phyloP scores from a whole-genome alignment of 2,888 invertebrate genomes.

The Dynastes hyllus region DNA sequence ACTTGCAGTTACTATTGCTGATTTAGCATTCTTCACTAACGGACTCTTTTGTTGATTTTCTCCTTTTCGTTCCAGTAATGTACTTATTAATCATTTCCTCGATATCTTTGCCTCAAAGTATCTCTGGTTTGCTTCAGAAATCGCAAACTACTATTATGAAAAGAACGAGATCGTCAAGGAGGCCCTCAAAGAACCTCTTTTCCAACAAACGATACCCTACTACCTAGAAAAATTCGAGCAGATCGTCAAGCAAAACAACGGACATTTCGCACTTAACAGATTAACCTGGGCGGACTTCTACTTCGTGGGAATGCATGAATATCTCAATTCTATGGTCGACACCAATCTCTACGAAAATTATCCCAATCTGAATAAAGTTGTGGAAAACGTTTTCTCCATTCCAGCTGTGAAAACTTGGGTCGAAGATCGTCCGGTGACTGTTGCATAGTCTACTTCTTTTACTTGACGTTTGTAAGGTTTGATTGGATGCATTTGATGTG shows the following conservation, averaged over 20 bases:
- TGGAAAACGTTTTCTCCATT: slow-evolving; percentile 73
- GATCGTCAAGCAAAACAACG: slow-evolving; percentile 75
- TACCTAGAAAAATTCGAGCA: slow-evolving; percentile 75
- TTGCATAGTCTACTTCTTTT: neutral
- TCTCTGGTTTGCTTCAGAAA: neutral
- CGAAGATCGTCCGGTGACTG: slow-evolving; percentile 73
- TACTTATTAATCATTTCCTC: no score
- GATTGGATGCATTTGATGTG: neutral
- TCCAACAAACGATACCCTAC: slow-evolving; percentile 74
- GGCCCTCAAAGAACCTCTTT: slow-evolving; percentile 70
- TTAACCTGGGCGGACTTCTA: slow-evolving; percentile 76
- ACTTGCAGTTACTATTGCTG: no score
- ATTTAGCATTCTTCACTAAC: no score
- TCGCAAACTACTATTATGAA: slow-evolving; percentile 64
- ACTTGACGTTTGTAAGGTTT: neutral
- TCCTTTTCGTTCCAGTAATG: no score
- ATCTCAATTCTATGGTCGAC: slow-evolving; percentile 75
- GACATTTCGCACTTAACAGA: slow-evolving; percentile 74
- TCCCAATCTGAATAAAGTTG: slow-evolving; percentile 74
- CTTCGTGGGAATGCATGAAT: slow-evolving; percentile 76
- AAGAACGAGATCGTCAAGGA: slow-evolving; percentile 71
- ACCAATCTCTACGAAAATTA: slow-evolving; percentile 75
- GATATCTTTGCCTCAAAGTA: no score
- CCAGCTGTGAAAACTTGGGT: slow-evolving; percentile 79
- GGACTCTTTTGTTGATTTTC: no score